A percentile compares a stretch with the other conserved stretches of the same genome.
Conservation (phyloP, 2,888 invertebrate genomes). For the Mallateleia sp. region DNA sequence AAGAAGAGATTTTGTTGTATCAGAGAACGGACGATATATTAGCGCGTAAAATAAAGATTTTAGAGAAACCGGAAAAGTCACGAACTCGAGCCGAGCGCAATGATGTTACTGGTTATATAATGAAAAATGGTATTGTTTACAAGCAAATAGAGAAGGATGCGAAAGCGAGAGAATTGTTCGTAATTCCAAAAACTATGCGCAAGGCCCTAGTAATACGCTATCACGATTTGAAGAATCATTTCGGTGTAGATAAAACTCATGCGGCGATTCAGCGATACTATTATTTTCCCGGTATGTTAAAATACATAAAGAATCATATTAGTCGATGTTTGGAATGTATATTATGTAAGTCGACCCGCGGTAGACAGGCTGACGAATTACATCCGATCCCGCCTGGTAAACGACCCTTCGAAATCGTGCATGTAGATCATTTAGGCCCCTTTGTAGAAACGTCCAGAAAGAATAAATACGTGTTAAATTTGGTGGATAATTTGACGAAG, state of each 20-base stretch:
- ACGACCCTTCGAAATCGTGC: constrained; percentile 78
- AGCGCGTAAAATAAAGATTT: no score
- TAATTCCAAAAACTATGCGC: no score
- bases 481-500: constrained; percentile 80
- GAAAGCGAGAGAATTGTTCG: no score
- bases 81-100: no score
- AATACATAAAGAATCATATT: constrained; percentile 77
- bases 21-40: no score
- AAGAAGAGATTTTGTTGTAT: no score
- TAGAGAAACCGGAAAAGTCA: no score
- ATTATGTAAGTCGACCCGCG: constrained; percentile 47
- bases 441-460: constrained; percentile 62
- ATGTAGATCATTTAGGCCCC: constrained; percentile 80
- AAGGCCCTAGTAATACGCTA: no score
- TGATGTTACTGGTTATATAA: no score
- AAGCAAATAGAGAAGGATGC: no score
- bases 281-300: constrained; percentile 75
- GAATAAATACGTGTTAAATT: constrained; percentile 76
- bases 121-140: no score
- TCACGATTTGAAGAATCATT: constrained; percentile 79
- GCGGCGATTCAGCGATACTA: constrained; percentile 61
- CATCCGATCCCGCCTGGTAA: constrained; percentile 79
- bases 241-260: constrained; percentile 73
- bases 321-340: constrained; percentile 78
- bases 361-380: constrained; percentile 68